Evolutionary conservation across 2,888 invertebrate genomes (phyloP).

Genomic region (Dicranocentrus wangi): DNA sequence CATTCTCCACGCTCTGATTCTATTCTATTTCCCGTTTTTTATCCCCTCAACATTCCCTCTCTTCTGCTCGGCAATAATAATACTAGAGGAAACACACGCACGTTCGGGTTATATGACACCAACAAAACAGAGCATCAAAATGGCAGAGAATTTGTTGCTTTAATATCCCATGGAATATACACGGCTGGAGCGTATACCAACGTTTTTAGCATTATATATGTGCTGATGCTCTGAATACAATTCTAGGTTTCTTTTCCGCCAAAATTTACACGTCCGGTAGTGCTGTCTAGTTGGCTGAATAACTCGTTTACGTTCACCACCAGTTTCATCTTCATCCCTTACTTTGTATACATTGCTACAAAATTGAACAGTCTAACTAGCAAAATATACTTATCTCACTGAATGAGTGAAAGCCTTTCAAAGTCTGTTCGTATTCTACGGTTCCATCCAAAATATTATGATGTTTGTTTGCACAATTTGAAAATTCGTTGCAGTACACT

Average conservation of each 20-base stretch:
- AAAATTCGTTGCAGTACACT: no score
- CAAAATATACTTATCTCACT: no score
- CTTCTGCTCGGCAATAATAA: neutral
- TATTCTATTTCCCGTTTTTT: conserved; percentile 17
- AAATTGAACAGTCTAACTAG: no score
- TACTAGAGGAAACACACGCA: neutral
- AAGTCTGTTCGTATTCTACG: no score
- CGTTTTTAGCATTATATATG: neutral
- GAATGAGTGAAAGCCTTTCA: no score
- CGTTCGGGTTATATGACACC: neutral
- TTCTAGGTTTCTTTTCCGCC: conserved; percentile 35
- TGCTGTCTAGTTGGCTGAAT: conserved; percentile 21
- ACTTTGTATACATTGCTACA: neutral
- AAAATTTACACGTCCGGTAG: conserved; percentile 54
- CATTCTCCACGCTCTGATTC: conserved; percentile 58
- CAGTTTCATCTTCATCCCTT: neutral
- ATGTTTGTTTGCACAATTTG: no score
- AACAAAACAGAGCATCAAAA: neutral
- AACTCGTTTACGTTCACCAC: conserved; percentile 50
- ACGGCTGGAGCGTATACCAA: neutral
- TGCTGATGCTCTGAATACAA: conserved; percentile 5
- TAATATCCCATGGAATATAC: neutral
- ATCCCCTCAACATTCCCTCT: neutral
- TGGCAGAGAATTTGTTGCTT: neutral
- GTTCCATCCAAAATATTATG: no score